Conservation (phyloP, 1,140 invertebrate species). For the Triops cancriformis region DNA sequence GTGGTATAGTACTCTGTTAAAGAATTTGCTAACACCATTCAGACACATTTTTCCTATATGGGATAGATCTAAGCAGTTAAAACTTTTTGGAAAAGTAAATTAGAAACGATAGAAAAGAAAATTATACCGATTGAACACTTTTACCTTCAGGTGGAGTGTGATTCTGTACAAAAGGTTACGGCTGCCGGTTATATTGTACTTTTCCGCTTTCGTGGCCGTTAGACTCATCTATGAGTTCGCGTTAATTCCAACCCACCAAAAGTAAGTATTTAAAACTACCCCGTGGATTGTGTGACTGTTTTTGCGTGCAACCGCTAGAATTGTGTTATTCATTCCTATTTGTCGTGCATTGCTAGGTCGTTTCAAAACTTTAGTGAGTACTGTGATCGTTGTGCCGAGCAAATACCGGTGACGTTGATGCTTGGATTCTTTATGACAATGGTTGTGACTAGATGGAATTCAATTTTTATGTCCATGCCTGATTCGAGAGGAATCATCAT, state of each 20-base stretch:
- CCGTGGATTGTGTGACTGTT: no score
- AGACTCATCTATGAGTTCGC: constrained; percentile 21
- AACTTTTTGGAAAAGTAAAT: no score
- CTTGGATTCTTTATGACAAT: constrained; percentile 24
- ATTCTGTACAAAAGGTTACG: constrained; percentile 22
- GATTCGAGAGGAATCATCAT: constrained; percentile 23
- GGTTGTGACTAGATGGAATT: constrained; percentile 24
- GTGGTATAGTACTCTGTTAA: no score
- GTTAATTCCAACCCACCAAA: neutral
- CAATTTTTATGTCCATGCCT: constrained; percentile 20
- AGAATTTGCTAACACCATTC: no score
- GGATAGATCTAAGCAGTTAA: no score
- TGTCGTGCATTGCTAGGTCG: neutral
- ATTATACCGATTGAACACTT: no score
- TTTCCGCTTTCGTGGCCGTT: constrained; percentile 14
- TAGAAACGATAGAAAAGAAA: no score
- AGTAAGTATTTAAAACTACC: neutral
- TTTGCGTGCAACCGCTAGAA: no score
- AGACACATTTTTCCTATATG: no score
- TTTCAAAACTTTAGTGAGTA: constrained; percentile 11
- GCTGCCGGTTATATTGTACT: constrained; percentile 21
- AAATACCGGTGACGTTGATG: constrained; percentile 22
- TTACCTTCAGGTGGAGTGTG: constrained; percentile 22
- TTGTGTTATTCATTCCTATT: no score
- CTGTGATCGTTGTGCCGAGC: constrained; percentile 20